phyloP scores from a whole-genome alignment of 1,140 invertebrate species.

The Nephotettix cincticeps region DNA sequence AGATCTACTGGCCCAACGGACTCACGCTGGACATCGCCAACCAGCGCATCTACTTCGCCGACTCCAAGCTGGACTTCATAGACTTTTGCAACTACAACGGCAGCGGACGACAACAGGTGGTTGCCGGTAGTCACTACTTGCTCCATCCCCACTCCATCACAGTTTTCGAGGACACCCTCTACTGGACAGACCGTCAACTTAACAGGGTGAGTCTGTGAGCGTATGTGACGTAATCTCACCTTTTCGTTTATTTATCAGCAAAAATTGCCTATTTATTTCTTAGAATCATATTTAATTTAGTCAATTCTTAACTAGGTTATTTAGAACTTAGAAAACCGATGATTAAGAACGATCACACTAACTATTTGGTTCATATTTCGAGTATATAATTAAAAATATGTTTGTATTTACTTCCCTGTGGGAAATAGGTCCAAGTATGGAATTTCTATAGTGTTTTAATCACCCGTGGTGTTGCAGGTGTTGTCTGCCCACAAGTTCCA shows the following conservation, averaged over 20 bases:
- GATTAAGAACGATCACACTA: no score
- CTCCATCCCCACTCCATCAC: conserved; percentile 95
- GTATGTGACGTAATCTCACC: no score
- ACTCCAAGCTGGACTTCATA: conserved; percentile 97
- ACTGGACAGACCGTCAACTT: conserved; percentile 94
- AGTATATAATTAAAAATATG: no score
- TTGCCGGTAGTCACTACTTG: conserved; percentile 86
- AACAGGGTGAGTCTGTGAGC: conserved; percentile 76
- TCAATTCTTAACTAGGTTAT: no score
- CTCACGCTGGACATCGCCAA: conserved; percentile 93
- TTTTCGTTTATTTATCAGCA: no score
- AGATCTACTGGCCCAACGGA: conserved; percentile 98
- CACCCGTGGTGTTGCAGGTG: conserved; percentile 33
- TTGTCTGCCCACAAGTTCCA: conserved; percentile 88
- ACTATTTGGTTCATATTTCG: no score
- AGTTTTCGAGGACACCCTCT: conserved; percentile 89
- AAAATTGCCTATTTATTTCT: no score
- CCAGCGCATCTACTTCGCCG: conserved; percentile 94
- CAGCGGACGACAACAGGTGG: conserved; percentile 79
- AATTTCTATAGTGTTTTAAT: no score
- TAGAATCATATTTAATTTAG: no score
- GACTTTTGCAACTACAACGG: conserved; percentile 98
- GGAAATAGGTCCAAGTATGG: no score
- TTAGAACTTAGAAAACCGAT: no score
- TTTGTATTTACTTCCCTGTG: no score